These are phyloP conservation scores for Oryzias woworae DNA, from an alignment of 2,113 vertebrate genomes.

Conservation along the genomic window DNA sequence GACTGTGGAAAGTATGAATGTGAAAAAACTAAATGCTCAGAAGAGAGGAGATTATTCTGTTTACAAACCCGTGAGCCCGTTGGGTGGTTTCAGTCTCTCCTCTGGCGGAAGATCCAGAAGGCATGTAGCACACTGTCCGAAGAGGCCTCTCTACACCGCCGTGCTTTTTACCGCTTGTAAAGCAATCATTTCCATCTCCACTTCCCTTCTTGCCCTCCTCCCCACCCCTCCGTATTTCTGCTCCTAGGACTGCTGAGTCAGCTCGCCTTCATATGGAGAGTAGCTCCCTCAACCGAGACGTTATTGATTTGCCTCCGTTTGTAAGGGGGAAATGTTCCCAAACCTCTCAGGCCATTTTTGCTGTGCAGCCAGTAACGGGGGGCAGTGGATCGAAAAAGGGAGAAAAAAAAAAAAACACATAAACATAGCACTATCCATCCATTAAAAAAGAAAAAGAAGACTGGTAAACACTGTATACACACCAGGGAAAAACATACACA, in stretches of 20 bases:
- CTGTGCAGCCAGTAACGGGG: conserved; percentile 34
- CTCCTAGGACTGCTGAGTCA: conserved; percentile 67
- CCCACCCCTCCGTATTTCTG: conserved; percentile 19
- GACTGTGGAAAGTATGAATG: conserved; percentile 28
- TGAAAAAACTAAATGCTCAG: conserved; percentile 4
- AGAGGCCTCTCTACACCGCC: conserved; percentile 53
- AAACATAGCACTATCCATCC: conserved; percentile 14
- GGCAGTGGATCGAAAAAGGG: conserved; percentile 21
- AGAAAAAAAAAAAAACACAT: conserved; percentile 1
- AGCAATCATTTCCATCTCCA: conserved; percentile 69
- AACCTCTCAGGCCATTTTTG: conserved; percentile 67
- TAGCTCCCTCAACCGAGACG: conserved; percentile 66
- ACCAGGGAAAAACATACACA: background rate
- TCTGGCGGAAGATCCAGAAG: conserved; percentile 41
- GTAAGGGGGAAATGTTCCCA: conserved; percentile 71
- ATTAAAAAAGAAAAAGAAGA: background rate
- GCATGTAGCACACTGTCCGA: conserved; percentile 46
- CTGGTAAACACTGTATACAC: background rate
- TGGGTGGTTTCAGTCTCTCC: conserved; percentile 13
- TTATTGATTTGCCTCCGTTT: conserved; percentile 76
- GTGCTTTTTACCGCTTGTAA: conserved; percentile 66
- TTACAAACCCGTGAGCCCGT: conserved; percentile 23
- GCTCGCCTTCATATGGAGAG: conserved; percentile 68
- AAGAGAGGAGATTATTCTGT: conserved; percentile 31
- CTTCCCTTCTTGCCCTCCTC: conserved; percentile 8